These are phyloP conservation scores for Chromoteleia sp. DNA, from an alignment of 2,888 invertebrate genomes.

Conservation along the genomic window DNA sequence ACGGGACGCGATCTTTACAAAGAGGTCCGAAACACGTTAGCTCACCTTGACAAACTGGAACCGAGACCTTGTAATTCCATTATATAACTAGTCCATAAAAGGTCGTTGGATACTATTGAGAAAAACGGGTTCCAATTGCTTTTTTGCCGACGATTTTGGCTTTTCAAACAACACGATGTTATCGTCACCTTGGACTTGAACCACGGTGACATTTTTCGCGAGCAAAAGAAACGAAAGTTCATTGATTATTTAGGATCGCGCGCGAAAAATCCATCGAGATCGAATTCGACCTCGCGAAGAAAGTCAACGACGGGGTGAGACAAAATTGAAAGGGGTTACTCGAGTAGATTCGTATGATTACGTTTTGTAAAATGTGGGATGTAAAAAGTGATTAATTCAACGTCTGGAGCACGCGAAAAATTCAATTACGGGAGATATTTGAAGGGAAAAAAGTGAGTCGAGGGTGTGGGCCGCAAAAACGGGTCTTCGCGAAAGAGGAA, in stretches of 20 bases:
- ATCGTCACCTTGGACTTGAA: constrained; percentile 37
- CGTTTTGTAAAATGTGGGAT: too few relatives aligned
- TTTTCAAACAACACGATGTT: constrained; percentile 21
- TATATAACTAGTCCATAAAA: constrained; percentile 59
- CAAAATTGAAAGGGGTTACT: not conserved
- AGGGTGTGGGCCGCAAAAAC: constrained; percentile 25
- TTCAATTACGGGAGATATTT: constrained; percentile 16
- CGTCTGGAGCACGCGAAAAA: constrained; percentile 12
- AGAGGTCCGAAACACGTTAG: constrained; percentile 52
- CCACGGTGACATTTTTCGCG: constrained; percentile 9
- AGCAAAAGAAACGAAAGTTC: constrained; percentile 11
- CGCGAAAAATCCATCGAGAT: too few relatives aligned
- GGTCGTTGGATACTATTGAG: constrained; percentile 49
- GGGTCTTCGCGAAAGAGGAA: constrained; percentile 32
- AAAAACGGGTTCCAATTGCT: constrained; percentile 50
- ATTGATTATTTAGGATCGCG: not conserved
- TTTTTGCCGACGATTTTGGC: constrained; percentile 16
- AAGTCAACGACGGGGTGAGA: too few relatives aligned
- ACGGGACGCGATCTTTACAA: constrained; percentile 30
- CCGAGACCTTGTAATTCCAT: constrained; percentile 52
- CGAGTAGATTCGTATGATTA: not conserved
- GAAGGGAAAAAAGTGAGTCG: constrained; percentile 7
- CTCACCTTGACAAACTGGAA: constrained; percentile 65
- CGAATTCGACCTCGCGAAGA: too few relatives aligned
- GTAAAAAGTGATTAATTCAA: not conserved